These are phyloP conservation scores for Hyperoodon ampullatus DNA, from an alignment of 2,113 vertebrate genomes.

Conservation along the genomic window DNA sequence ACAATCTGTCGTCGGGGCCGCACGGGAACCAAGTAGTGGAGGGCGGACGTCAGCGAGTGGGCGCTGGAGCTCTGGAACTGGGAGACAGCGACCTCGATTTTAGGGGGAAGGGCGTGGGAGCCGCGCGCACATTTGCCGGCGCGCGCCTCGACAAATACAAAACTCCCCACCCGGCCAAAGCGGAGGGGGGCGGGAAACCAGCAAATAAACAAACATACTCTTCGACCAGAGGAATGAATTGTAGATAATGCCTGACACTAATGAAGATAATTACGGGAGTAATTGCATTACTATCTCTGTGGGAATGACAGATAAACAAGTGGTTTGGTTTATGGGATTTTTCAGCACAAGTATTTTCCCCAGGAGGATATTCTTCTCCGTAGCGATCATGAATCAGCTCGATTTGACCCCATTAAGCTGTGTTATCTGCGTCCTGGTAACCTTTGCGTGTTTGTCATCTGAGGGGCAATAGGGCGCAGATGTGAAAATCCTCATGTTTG, in stretches of 20 bases:
- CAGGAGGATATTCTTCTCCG: slow-evolving; percentile 86
- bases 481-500: slow-evolving; percentile 49
- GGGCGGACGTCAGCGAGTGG: slow-evolving; percentile 91
- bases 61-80: slow-evolving; percentile 88
- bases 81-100: slow-evolving; percentile 84
- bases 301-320: slow-evolving; percentile 99
- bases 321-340: slow-evolving; percentile 93
- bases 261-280: slow-evolving; percentile 99
- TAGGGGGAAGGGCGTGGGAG: slow-evolving; percentile 86
- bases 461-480: slow-evolving; percentile 67
- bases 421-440: slow-evolving; percentile 84
- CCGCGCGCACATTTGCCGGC: slow-evolving; percentile 83
- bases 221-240: slow-evolving; percentile 92
- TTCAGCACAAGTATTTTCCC: slow-evolving; percentile 89
- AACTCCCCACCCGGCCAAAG: slow-evolving; percentile 86
- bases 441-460: slow-evolving; percentile 80
- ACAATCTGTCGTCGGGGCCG: slow-evolving; percentile 95
- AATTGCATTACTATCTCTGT: slow-evolving; percentile 99
- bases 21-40: slow-evolving; percentile 94
- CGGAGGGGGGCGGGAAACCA: slow-evolving; percentile 81
- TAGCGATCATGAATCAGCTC: slow-evolving; percentile 87
- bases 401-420: slow-evolving; percentile 87
- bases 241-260: slow-evolving; percentile 97
- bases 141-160: slow-evolving; percentile 81
- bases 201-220: slow-evolving; percentile 89